Percentiles rank a stretch among this genome's conserved stretches.
These are phyloP conservation scores for Hypanus sabinus DNA, from an alignment of 2,113 vertebrate species.

Conservation along the genomic window DNA sequence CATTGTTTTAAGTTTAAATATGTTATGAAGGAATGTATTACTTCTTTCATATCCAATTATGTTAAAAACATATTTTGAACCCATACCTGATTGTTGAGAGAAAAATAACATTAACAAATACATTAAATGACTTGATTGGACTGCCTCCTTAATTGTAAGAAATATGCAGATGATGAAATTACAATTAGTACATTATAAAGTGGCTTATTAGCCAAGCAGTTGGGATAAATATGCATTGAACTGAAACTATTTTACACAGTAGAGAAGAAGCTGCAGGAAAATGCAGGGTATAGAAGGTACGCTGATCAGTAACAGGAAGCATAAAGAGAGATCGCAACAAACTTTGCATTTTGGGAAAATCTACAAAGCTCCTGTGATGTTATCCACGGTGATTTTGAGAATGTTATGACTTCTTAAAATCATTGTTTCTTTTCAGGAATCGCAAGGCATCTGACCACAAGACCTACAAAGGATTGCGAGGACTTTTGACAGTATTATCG, in stretches of 20 bases:
- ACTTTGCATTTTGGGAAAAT: neutral
- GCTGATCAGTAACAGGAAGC: neutral
- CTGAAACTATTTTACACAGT: neutral
- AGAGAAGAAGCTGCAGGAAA: neutral
- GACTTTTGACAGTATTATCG: too few species aligned
- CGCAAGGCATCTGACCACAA: too few species aligned
- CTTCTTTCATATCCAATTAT: neutral
- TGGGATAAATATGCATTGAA: neutral
- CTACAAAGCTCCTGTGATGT: neutral
- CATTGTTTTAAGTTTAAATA: neutral
- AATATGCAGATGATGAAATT: neutral
- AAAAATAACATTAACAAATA: neutral
- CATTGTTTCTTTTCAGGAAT: too few species aligned
- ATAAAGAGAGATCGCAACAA: neutral
- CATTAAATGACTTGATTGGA: neutral
- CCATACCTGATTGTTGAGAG: neutral
- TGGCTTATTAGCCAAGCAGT: neutral
- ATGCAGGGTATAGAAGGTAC: neutral
- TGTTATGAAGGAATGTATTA: neutral
- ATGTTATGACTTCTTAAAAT: neutral
- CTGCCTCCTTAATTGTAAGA: neutral
- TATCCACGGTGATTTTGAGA: neutral
- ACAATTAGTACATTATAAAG: neutral
- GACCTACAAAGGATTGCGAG: too few species aligned
- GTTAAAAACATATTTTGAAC: neutral